phyloP scores from a whole-genome alignment of 1,140 invertebrate genomes.

The Aphelenchoides avenae region DNA sequence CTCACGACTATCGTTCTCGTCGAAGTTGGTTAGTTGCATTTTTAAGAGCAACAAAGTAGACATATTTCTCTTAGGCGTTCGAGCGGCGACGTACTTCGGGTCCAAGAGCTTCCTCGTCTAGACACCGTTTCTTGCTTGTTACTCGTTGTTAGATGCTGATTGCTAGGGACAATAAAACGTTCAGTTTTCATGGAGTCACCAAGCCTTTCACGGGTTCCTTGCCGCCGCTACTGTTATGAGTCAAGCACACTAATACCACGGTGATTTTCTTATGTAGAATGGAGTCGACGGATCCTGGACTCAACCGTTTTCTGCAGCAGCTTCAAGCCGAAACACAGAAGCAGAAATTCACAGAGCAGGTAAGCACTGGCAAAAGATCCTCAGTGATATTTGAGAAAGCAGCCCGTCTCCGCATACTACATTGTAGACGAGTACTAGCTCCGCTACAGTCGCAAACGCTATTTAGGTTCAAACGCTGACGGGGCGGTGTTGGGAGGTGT shows the following conservation, averaged over 20 bases:
- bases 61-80: no score
- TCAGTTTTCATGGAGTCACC: constrained; percentile 1
- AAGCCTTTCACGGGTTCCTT: neutral
- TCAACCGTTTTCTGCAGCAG: constrained; percentile 20
- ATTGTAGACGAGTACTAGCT: neutral
- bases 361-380: no score
- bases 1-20: no score
- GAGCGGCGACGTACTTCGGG: no score
- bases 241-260: neutral
- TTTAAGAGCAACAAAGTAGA: no score
- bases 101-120: neutral
- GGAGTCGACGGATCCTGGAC: constrained; percentile 11
- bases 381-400: no score
- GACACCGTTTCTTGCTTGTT: neutral
- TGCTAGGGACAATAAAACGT: neutral
- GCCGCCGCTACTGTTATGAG: neutral
- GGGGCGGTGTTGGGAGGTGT: constrained; percentile 55
- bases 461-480: constrained; percentile 30
- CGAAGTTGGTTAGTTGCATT: no score
- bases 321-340: constrained; percentile 26
- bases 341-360: constrained; percentile 28
- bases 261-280: neutral
- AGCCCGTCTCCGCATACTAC: neutral
- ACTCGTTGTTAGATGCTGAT: constrained; percentile 7
- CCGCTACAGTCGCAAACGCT: neutral